Base-by-base conservation (phyloP, 2,797 vertebrate species). In the Dallia pectoralis region DNA sequence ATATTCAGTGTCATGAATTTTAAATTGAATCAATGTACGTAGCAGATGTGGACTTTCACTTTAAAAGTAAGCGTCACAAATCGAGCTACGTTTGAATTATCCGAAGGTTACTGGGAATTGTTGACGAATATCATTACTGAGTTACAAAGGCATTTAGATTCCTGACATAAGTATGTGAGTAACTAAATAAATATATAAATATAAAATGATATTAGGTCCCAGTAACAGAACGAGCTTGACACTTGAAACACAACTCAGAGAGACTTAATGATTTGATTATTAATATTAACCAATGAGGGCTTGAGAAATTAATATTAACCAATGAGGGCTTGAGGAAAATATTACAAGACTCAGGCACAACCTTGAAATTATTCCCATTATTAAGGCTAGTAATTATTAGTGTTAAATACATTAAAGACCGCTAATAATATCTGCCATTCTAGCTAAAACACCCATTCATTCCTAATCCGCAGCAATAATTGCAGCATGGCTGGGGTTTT, bases 361-460 rank as follows among this genome's bases (percentile, higher is more conserved):
- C 90, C 87, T 86, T 89, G 85, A 91, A 92, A 90, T 87, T 85
- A 86, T 85, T 81, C 79, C 82, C 82, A 82, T 91, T 92, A 90
- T 90, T 91, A 91, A 81, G 76, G 32, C n/a, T 73, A 61, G 79
- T 81, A 78, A 86, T 87, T 84, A 88, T 87, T 87, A 85, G 77
- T 72, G 76, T 78, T 81, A 71, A 89, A 88, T 87, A 32, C 87
- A 86, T 92, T 87, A 92, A 91, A 93, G 91, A 87, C 87, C 75
- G 86, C 88, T 91, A 91, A 92, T 93, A 91, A 92, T 92, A 93
- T 92, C 89, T 25, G 82, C 87, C 87, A 91, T 92, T 93, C 93
- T 89, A 81, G 86, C 90, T 92, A 91, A 93, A 93, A 89, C 80
- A 86, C 87, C 86, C 87, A 92, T 93, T 93, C 93, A 93, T 92